Evolutionary conservation across 2,113 vertebrate genomes (phyloP).

Genomic region (Entomyzon cyanotis): DNA sequence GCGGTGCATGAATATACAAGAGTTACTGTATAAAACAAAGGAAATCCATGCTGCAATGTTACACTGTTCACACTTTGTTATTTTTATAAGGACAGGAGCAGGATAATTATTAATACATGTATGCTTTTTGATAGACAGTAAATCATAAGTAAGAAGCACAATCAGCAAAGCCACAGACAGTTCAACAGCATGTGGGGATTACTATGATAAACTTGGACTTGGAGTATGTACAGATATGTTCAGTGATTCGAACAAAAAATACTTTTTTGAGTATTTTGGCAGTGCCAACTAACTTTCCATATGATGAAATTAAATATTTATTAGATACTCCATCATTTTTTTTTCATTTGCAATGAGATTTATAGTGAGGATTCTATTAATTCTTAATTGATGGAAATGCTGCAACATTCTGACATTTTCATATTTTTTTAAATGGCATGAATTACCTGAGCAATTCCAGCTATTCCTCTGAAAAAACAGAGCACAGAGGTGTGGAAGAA

Average conservation of each 20-base stretch:
- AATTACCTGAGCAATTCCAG: not conserved
- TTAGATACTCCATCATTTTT: not conserved
- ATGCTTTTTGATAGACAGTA: not conserved
- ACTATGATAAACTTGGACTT: not conserved
- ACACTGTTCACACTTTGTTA: not conserved
- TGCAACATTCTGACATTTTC: not conserved
- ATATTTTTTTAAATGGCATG: not conserved
- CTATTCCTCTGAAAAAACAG: not conserved
- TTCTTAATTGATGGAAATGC: not conserved
- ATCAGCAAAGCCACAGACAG: not conserved
- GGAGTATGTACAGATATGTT: fast-evolving
- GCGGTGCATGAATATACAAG: not conserved
- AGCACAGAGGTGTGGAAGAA: not conserved
- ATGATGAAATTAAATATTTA: not conserved
- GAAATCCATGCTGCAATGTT: not conserved
- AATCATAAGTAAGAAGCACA: not conserved
- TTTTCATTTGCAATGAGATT: not conserved
- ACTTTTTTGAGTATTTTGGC: not conserved
- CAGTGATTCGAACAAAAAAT: not conserved
- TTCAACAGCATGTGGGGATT: not conserved
- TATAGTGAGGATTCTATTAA: not conserved
- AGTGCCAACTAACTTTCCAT: not conserved
- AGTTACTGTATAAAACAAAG: not conserved
- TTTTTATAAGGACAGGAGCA: not conserved
- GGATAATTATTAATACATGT: not conserved